These are phyloP conservation scores for Cyclopterus lumpus DNA, from an alignment of 2,797 vertebrate genomes.

Conservation along the genomic window DNA sequence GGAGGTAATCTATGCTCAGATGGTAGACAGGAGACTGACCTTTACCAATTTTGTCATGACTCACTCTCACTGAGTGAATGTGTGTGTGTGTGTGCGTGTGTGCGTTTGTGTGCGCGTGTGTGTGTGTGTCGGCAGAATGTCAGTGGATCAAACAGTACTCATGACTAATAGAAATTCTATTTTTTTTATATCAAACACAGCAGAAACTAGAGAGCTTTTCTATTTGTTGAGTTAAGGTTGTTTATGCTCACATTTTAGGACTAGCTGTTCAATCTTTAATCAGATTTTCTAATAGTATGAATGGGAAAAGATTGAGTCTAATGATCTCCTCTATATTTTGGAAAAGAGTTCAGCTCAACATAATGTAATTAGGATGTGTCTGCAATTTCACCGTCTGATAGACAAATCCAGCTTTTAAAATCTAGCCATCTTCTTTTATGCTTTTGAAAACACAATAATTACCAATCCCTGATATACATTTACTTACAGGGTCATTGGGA, in stretches of 20 bases:
- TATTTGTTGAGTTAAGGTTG: not conserved
- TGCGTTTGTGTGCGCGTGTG: not conserved
- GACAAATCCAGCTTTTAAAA: constrained; percentile 32
- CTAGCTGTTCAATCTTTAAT: constrained; percentile 11
- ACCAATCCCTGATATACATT: not conserved
- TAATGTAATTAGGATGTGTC: constrained; percentile 29
- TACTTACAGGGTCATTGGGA: too few species aligned
- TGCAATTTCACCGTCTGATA: constrained; percentile 1
- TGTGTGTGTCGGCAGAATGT: constrained; percentile 26
- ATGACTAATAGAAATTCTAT: not conserved
- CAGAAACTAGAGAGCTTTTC: not conserved
- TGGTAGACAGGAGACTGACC: constrained; percentile 64
- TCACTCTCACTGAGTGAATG: constrained; percentile 45
- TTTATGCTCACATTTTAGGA: constrained; percentile 18
- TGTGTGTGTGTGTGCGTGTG: constrained; percentile 11
- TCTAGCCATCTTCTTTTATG: not conserved
- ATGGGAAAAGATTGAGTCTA: constrained; percentile 16
- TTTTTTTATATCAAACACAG: constrained; percentile 2
- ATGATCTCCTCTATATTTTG: constrained; percentile 47
- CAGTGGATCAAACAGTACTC: constrained; percentile 44
- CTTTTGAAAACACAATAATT: constrained; percentile 16
- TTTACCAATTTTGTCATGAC: constrained; percentile 66
- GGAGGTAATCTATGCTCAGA: constrained; percentile 60
- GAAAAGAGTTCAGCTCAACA: constrained; percentile 28
- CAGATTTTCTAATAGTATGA: not conserved